Conservation (phyloP, 2,113 vertebrate genomes). For the Trichomycterus rosablanca region DNA sequence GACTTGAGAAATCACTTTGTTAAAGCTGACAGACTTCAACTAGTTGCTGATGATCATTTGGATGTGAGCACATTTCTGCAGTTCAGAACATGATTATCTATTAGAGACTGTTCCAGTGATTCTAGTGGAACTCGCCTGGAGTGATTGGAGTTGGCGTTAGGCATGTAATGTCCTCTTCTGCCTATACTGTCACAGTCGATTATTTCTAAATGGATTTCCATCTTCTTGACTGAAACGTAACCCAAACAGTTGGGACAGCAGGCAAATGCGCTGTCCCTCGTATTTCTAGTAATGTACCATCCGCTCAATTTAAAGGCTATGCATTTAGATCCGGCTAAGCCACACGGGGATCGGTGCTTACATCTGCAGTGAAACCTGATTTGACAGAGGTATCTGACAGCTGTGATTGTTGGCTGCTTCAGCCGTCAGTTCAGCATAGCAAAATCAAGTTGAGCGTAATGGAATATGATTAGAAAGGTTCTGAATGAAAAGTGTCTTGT, state of each 20-base stretch:
- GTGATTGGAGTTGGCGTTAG: constrained; percentile 44
- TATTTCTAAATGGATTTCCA: constrained; percentile 41
- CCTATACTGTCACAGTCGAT: constrained; percentile 46
- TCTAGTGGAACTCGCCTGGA: constrained; percentile 27
- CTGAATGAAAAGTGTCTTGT: constrained; percentile 7
- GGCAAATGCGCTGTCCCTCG: constrained; percentile 33
- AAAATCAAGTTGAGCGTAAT: constrained; percentile 31
- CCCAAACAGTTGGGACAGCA: constrained; percentile 48
- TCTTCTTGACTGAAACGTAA: constrained; percentile 47
- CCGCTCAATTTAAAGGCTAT: constrained; percentile 38
- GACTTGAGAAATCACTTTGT: constrained; percentile 41
- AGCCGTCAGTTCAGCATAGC: constrained; percentile 25
- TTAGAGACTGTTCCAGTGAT: constrained; percentile 25
- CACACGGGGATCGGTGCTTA: constrained; percentile 18
- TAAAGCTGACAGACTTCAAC: constrained; percentile 31
- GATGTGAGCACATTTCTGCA: constrained; percentile 15
- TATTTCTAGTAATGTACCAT: constrained; percentile 46
- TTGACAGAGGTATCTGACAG: constrained; percentile 46
- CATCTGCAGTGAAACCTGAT: constrained; percentile 33
- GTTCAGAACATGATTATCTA: constrained; percentile 37
- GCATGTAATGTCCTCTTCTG: constrained; percentile 47
- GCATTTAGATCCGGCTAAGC: constrained; percentile 23
- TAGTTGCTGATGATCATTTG: constrained; percentile 33
- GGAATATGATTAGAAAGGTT: constrained; percentile 32
- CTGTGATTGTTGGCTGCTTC: constrained; percentile 41